Evolutionary conservation across 2,888 invertebrate species (phyloP), one percentile per base, ranked within the genome.

Genomic region (Yponomeuta evonymella): DNA sequence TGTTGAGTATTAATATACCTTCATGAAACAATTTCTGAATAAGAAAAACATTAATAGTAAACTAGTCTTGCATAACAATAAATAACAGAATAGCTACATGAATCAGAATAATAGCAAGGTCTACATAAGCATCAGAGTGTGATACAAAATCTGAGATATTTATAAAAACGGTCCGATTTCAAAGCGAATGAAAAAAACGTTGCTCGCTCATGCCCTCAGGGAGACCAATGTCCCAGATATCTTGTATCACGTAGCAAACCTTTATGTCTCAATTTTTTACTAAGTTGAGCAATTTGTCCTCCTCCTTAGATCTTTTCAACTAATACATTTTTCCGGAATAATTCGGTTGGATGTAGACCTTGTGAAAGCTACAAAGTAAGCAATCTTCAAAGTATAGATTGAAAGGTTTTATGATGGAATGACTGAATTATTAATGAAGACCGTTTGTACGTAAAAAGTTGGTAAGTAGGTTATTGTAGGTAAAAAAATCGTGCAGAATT

Each of bases 141-240:
- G 43, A 43, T 3, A 43, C 43, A 43, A 43, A 5, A 58, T 58
- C 15, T 58, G 51, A 58, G 51, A 58, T 58, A 58, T 58, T 58
- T 58, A 58, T 58, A 9, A 58, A 58, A 9, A 15, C 2, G 15
- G 51, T 15, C 51, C 51, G 15, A 58, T 58, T 58, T 58, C 51
- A 12, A 58, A 58, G 15, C 5, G 51, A 15, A 3, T 5, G 3
- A 58, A 12, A 58, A 1, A 58, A 58, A 58, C 51, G 5, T 15
- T 15, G 51, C 51, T 5, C 51, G 51, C 71, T 70, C 67, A 67
- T 75, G 79, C 82, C 81, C 80, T 78, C 74, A 78, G 82, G 84
- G 81, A 77, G 75, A 76, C 73, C 71, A 68, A 6, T 65, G 30
- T 65, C 30, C 30, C 65, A 33, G 65, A 65, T 65, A 65, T 65